Evolutionary conservation across 2,888 invertebrate species (phyloP), one percentile per base, ranked within the genome.

Genomic region (Sepiola atlantica): DNA sequence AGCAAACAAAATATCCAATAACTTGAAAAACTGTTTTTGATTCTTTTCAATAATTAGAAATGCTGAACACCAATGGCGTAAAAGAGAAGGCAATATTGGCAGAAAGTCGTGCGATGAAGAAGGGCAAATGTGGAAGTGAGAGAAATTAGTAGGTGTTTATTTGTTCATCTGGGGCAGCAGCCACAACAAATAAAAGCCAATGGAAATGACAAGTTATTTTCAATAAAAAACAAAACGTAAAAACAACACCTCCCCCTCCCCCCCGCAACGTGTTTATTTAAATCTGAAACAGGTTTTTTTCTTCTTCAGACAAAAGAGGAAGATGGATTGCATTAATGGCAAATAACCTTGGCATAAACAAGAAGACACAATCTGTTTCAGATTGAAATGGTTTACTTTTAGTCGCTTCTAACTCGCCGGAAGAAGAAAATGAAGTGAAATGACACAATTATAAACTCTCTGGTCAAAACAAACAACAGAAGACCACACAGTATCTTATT

Each of bases 21-120:
- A 77, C 77, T 77, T 77, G 77, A 77, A 77, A 77, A 77, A 77
- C 77, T 77, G 77, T 77, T 77, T 77, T 77, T 77, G 77, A 77
- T 77, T 77, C 77, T 77, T 77, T 77, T 77, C 77, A 77, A 77
- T 77, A 77, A 77, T 77, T 77, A 77, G 77, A 77, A 77, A 77
- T 77, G n/a, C 77, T 77, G 77, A 77, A 32, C 77, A 77, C 77
- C 77, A 77, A 32, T 77, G 77, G 77, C 77, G 14, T n/a, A 32
- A 77, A n/a, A 77, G 32, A n/a, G 77, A 32, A 77, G 45, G 77
- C n/a, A 77, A 77, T 77, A 77, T 77, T 77, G 77, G 77, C 77
- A 77, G 77, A n/a, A 77, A 77, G 28, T 14, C n/a, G 14, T 28
- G 12, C 10, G 16, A n/a, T n/a, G n/a, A 12, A 32, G 3, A 14